Percentiles rank a stretch among this genome's conserved stretches.
Conservation (phyloP, 1,140 invertebrate genomes). For the Grapholita molesta region DNA sequence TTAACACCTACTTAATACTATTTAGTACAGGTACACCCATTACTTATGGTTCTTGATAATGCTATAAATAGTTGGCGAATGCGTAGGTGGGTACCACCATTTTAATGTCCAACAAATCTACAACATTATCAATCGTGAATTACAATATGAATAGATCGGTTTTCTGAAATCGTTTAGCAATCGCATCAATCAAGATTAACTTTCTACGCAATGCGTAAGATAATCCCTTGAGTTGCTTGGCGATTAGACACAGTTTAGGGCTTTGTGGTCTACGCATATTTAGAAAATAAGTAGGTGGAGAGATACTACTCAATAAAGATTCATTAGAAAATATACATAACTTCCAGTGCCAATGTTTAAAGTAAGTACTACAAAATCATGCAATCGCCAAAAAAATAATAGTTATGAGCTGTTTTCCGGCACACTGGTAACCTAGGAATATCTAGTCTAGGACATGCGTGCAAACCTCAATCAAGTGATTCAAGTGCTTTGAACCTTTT, state of each 20-base stretch:
- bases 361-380: no score
- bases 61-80: background rate
- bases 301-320: no score
- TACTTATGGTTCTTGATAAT: background rate
- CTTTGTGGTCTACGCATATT: background rate
- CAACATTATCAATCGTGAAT: background rate
- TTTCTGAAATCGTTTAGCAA: slow-evolving; percentile 13
- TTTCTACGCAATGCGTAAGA: background rate
- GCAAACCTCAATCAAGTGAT: no score
- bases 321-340: no score
- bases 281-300: no score
- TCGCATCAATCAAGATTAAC: slow-evolving; percentile 8
- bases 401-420: no score
- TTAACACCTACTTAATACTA: background rate
- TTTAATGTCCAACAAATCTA: background rate
- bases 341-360: no score
- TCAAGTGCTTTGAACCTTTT: no score
- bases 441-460: no score
- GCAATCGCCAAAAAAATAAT: no score
- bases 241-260: background rate
- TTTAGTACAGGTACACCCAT: background rate
- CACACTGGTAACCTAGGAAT: no score
- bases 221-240: slow-evolving; percentile 1
- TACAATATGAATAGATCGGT: slow-evolving; percentile 3
- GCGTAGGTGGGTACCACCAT: background rate